These are phyloP conservation scores for Cataglyphis cursor DNA, from an alignment of 2,888 invertebrate genomes.

Conservation along the genomic window DNA sequence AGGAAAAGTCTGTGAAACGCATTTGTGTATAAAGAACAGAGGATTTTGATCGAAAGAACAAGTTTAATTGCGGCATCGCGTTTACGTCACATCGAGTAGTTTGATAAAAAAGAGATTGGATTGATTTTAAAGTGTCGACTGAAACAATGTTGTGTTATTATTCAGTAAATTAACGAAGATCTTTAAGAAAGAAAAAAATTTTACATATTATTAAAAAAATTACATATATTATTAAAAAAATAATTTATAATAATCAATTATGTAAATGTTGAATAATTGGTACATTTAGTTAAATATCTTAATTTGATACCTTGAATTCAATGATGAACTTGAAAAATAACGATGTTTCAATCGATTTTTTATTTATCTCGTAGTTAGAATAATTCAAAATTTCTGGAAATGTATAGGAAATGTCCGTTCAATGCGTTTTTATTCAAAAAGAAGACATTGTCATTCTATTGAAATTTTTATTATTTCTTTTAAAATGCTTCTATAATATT, in stretches of 20 bases:
- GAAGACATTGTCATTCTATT: neutral
- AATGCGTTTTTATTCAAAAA: neutral
- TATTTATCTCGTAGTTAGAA: neutral
- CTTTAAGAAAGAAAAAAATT: neutral
- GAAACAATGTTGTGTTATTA: conserved; percentile 4
- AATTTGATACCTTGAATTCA: neutral
- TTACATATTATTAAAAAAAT: neutral
- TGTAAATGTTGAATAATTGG: neutral
- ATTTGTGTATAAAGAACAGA: conserved; percentile 23
- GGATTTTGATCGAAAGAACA: neutral
- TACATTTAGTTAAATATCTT: neutral
- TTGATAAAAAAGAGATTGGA: conserved; percentile 11
- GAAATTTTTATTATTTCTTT: neutral
- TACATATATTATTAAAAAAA: neutral
- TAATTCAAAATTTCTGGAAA: neutral
- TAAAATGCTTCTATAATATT: neutral
- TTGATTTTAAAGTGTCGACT: conserved; percentile 26
- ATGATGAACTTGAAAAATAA: neutral
- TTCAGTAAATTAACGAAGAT: neutral
- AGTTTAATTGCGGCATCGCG: neutral
- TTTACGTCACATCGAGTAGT: neutral
- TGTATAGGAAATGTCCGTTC: neutral
- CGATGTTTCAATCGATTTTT: neutral
- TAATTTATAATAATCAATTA: neutral
- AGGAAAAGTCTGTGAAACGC: conserved; percentile 8